Evolutionary conservation across 1,140 invertebrate species (phyloP), one percentile per base, ranked within the genome.

Genomic region (Drosophila equinoxialis): DNA sequence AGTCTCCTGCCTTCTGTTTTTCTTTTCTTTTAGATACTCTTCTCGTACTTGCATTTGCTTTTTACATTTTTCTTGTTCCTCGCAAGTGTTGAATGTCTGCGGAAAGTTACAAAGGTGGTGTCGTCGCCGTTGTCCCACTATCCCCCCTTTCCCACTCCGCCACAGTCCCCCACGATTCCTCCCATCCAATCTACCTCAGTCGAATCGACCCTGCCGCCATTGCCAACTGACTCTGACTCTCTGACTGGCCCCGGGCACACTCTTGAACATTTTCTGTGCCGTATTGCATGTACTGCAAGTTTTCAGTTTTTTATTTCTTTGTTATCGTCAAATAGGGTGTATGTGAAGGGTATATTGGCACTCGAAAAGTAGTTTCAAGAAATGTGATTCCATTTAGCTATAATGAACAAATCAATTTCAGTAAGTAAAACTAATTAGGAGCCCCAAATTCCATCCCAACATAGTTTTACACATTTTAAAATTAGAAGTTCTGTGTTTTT

Each of bases 51-150:
- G 77, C 72, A 79, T 74, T 79, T 77, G 66, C 63, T 79, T 79
- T 79, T 79, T 67, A 67, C 66, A 72, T 66, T 72, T 68, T 39
- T 77, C 75, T 77, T 78, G 73, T 71, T 71, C 64, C 74, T 77
- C 60, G 71, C 71, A 80, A 80, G 78, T 80, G 78, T 78, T 80
- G 78, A 78, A 80, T 74, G 78, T 80, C 75, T 80, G 78, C 75
- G 78, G 68, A 80, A 80, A 80, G 78, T 78, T 80, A 80, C 78
- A 80, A 78, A 80, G 78, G 75, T 80, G 78, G 74, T 79, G 74
- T 77, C 67, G 74, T 77, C 63, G 77, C 57, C 65, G 62, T 30
- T 64, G 64, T 6, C 14, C 35, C 51, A 6, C 35, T 17, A 5
- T 59, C 5, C 41, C 14, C n/a, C 41, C 23, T 23, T n/a, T n/a